Conservation (phyloP, 2,797 vertebrate genomes). For the Pseudochirops corinnae region DNA sequence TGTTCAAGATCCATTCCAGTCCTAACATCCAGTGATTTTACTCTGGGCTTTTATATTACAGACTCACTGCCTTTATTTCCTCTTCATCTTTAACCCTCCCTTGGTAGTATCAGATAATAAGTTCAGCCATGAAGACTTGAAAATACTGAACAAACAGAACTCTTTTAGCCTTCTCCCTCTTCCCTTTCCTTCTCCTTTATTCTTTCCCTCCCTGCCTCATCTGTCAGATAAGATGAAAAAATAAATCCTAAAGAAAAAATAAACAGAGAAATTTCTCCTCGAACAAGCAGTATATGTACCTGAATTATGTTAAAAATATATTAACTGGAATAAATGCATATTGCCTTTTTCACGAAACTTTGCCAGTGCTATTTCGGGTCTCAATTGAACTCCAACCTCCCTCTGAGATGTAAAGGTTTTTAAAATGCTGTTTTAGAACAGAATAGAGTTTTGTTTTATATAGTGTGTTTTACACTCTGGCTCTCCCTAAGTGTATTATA, state of each 20-base stretch:
- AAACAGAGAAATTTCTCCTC: conserved; percentile 57
- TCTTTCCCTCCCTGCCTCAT: conserved; percentile 9
- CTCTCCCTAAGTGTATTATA: conserved; percentile 81
- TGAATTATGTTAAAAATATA: conserved; percentile 85
- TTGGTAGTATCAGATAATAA: conserved; percentile 44
- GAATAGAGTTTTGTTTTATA: conserved; percentile 80
- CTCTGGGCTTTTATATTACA: background rate
- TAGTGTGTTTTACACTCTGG: conserved; percentile 65
- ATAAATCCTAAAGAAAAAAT: conserved; percentile 55
- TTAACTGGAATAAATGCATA: conserved; percentile 76
- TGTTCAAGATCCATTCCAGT: background rate
- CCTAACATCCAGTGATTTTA: background rate
- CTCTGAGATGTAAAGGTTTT: conserved; percentile 82
- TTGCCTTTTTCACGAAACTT: conserved; percentile 80
- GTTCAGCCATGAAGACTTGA: conserved; percentile 31
- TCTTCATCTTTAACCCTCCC: background rate
- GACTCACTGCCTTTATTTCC: background rate
- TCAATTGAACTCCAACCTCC: conserved; percentile 81
- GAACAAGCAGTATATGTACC: conserved; percentile 74
- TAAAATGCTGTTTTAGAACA: conserved; percentile 80
- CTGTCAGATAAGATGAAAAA: conserved; percentile 62
- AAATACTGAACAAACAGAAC: background rate
- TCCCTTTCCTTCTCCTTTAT: background rate
- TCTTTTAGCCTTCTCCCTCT: conserved; percentile 23
- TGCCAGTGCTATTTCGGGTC: conserved; percentile 82